These are phyloP conservation scores for Helicorthomorpha holstii DNA, from an alignment of 1,140 invertebrate species.

Conservation along the genomic window DNA sequence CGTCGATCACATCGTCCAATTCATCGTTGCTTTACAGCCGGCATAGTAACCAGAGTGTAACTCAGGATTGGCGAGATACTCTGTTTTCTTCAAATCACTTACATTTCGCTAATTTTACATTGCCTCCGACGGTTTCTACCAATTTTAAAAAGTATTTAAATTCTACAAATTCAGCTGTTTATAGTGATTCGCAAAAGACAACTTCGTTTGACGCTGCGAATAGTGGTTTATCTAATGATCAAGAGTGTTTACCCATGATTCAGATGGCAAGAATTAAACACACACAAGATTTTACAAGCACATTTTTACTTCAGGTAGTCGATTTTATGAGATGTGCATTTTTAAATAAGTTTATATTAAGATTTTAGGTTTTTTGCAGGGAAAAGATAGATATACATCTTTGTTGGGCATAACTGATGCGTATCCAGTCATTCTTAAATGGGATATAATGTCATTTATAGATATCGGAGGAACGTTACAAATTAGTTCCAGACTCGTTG, in stretches of 20 bases:
- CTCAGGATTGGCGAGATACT: slow-evolving; percentile 9
- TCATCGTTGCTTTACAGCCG: neutral
- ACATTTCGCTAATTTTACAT: too few relatives aligned
- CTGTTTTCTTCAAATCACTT: neutral
- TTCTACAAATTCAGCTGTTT: too few relatives aligned
- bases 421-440: slow-evolving; percentile 28
- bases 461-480: slow-evolving; percentile 37
- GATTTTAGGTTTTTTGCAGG: slow-evolving; percentile 17
- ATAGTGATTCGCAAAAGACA: too few relatives aligned
- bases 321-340: neutral
- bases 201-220: too few relatives aligned
- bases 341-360: slow-evolving; percentile 1
- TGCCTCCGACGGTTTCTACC: too few relatives aligned
- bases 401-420: slow-evolving; percentile 29
- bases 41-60: slow-evolving; percentile 11
- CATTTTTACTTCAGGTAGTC: slow-evolving; percentile 30
- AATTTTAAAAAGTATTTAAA: too few relatives aligned
- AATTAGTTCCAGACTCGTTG: slow-evolving; percentile 20
- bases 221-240: neutral
- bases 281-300: slow-evolving; percentile 30
- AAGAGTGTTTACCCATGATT: slow-evolving; percentile 27
- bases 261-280: slow-evolving; percentile 32
- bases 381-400: slow-evolving; percentile 31
- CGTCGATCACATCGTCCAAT: neutral
- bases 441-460: slow-evolving; percentile 32